phyloP scores from a whole-genome alignment of 2,888 invertebrate genomes.

The Neelides folsomi region DNA sequence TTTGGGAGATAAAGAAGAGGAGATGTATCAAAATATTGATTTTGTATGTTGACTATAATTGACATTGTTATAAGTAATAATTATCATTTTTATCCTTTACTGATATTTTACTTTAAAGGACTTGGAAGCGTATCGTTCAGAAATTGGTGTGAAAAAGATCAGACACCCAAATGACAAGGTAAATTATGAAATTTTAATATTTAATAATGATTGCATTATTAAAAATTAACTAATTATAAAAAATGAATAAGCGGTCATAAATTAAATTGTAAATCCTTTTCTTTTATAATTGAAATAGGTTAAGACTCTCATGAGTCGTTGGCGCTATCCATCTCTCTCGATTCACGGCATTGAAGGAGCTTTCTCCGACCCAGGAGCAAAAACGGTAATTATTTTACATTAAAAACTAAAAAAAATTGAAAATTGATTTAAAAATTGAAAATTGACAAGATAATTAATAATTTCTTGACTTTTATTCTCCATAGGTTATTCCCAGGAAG shows the following conservation, averaged over 20 bases:
- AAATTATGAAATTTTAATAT: not conserved
- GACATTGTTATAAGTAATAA: slow-evolving; percentile 39
- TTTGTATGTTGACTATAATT: slow-evolving; percentile 47
- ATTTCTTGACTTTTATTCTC: no score
- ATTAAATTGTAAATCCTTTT: not conserved
- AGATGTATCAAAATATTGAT: slow-evolving; percentile 66
- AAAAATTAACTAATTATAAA: not conserved
- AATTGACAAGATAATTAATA: no score
- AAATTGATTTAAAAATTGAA: no score
- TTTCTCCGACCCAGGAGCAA: slow-evolving; percentile 79
- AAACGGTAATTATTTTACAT: slow-evolving; percentile 46
- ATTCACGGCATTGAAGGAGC: slow-evolving; percentile 93
- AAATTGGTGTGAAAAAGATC: slow-evolving; percentile 17
- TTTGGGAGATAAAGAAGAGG: slow-evolving; percentile 53
- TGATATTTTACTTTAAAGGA: not conserved
- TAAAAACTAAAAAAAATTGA: no score
- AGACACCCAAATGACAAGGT: slow-evolving; percentile 19
- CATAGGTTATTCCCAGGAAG: slow-evolving; percentile 68
- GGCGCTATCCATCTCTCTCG: slow-evolving; percentile 87
- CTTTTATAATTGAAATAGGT: slow-evolving; percentile 41
- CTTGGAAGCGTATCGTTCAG: slow-evolving; percentile 13
- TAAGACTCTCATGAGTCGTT: slow-evolving; percentile 79
- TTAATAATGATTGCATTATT: not conserved
- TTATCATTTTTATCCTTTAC: no score
- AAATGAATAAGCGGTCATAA: not conserved